phyloP scores from a whole-genome alignment of 2,113 vertebrate genomes.

The Vulpes ferrilata region DNA sequence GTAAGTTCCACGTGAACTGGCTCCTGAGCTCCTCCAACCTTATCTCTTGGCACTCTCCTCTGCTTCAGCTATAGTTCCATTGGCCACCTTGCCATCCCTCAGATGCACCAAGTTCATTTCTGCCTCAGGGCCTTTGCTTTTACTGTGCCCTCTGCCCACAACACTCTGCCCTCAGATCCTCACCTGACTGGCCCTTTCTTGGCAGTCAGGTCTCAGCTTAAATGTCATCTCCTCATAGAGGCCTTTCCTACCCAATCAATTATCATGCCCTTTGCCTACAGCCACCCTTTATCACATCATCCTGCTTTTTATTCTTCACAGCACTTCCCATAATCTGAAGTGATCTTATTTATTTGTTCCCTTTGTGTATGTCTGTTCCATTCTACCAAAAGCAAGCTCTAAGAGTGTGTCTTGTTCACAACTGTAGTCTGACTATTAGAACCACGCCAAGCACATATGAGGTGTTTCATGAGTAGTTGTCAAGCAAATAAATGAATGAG shows the following conservation, averaged over 20 bases:
- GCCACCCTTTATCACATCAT: background rate
- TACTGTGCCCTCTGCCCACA: background rate
- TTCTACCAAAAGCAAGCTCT: background rate
- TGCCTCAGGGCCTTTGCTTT: conserved; percentile 36
- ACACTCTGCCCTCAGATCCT: background rate
- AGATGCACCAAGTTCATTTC: background rate
- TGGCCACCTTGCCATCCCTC: background rate
- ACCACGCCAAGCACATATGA: background rate
- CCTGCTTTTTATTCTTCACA: background rate
- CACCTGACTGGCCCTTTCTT: background rate
- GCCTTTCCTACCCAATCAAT: background rate
- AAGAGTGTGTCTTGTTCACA: background rate
- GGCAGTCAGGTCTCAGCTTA: background rate
- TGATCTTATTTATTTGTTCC: background rate
- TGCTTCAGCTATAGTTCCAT: background rate
- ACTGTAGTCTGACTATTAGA: background rate
- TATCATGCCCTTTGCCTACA: background rate
- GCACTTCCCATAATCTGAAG: background rate
- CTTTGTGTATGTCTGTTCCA: background rate
- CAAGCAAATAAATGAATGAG: background rate
- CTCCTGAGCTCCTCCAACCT: background rate
- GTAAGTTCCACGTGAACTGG: background rate
- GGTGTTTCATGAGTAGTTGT: background rate
- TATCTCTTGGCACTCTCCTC: background rate
- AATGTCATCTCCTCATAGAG: background rate